A percentile compares a stretch with the other conserved stretches of the same genome.
phyloP scores from a whole-genome alignment of 2,113 vertebrate genomes.

The Vidua chalybeata region DNA sequence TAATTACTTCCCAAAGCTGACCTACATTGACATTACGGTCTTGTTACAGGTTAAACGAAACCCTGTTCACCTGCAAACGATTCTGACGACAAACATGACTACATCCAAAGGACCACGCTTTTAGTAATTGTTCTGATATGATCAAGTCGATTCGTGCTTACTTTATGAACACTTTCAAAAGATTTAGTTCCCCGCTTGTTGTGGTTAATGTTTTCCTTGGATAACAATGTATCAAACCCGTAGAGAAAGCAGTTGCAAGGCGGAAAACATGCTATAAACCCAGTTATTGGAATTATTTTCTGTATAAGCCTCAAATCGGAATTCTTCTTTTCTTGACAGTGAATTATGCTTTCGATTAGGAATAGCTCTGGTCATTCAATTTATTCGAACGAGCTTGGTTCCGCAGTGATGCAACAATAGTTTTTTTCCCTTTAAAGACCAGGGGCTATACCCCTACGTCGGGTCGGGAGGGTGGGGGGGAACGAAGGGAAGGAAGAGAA shows the following conservation, averaged over 20 bases:
- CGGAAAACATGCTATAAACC: neutral
- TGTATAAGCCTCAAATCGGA: neutral
- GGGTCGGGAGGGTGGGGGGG: neutral
- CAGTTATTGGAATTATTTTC: neutral
- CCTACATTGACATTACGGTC: neutral
- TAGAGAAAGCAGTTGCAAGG: neutral
- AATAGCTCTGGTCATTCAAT: neutral
- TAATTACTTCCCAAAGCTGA: neutral
- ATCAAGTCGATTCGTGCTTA: neutral
- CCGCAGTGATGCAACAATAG: fast-evolving
- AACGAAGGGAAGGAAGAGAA: neutral
- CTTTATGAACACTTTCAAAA: neutral
- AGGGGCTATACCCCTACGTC: fast-evolving
- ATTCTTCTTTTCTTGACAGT: neutral
- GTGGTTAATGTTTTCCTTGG: neutral
- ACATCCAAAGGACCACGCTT: too few species aligned
- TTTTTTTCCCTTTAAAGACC: neutral
- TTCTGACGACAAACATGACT: neutral
- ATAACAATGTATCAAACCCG: neutral
- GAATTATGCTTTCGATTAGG: neutral
- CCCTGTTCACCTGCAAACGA: neutral
- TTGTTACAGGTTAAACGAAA: neutral
- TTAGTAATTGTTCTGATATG: neutral
- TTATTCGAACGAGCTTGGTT: neutral
- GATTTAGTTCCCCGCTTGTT: neutral